These are phyloP conservation scores for Spicauda simplicius DNA, from an alignment of 2,888 invertebrate species.

Conservation along the genomic window DNA sequence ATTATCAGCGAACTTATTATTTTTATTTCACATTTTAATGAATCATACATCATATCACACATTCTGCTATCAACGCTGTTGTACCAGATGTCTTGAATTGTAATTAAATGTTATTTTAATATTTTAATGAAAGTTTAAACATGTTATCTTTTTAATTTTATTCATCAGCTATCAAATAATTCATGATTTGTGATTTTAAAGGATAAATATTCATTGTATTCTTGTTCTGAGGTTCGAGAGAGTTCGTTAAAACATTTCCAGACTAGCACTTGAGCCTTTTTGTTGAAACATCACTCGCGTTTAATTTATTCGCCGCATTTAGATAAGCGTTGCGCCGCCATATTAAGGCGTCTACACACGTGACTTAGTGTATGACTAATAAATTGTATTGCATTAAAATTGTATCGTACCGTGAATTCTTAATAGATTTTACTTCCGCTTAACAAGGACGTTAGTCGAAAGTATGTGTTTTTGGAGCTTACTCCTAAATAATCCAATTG, in stretches of 20 bases:
- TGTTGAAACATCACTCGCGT: slow-evolving; percentile 24
- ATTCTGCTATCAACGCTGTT: not conserved
- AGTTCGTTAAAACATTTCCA: slow-evolving; percentile 15
- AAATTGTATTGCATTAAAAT: not conserved
- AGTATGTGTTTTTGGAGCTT: no score
- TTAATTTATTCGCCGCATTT: slow-evolving; percentile 35
- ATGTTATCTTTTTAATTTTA: not conserved
- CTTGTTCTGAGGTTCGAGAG: slow-evolving; percentile 9
- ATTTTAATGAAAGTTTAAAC: not conserved
- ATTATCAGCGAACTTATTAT: slow-evolving; percentile 7
- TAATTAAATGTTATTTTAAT: not conserved
- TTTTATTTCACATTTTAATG: slow-evolving; percentile 20
- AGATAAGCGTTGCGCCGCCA: slow-evolving; percentile 34
- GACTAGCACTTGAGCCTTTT: slow-evolving; percentile 16
- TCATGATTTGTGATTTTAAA: slow-evolving; percentile 12
- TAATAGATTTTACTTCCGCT: not conserved
- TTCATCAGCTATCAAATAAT: slow-evolving; percentile 8
- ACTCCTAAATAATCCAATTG: no score
- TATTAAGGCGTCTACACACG: slow-evolving; percentile 19
- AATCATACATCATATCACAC: no score
- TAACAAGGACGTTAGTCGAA: no score
- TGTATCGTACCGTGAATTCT: not conserved
- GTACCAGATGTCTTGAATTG: not conserved
- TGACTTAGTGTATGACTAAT: not conserved
- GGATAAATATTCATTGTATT: slow-evolving; percentile 22